A percentile compares a stretch with the other conserved stretches of the same genome.
These are phyloP conservation scores for Cercopithecus mona DNA, from an alignment of 2,113 vertebrate species.

Conservation along the genomic window DNA sequence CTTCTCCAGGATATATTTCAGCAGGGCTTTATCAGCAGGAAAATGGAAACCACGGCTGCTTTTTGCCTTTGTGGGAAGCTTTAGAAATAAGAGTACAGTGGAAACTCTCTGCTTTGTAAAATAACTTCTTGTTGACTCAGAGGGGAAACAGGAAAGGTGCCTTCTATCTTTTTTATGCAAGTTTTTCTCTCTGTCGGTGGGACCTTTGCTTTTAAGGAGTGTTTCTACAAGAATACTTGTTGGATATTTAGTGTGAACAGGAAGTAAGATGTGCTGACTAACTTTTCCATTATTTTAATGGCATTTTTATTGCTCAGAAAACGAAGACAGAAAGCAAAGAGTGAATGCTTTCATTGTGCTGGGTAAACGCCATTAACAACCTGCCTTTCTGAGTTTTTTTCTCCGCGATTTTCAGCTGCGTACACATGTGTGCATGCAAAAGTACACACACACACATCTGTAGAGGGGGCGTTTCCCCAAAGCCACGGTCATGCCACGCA, in stretches of 20 bases:
- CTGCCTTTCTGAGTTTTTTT: not conserved
- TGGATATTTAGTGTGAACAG: constrained; percentile 40
- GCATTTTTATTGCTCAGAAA: constrained; percentile 22
- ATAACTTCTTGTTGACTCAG: not conserved
- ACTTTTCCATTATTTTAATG: constrained; percentile 49
- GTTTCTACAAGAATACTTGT: not conserved
- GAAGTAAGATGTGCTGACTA: constrained; percentile 60
- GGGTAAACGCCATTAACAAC: not conserved
- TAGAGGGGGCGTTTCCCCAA: not conserved
- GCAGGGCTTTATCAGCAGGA: constrained; percentile 53
- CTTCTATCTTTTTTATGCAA: not conserved
- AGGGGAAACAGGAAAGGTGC: constrained; percentile 57
- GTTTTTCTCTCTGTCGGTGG: constrained; percentile 5
- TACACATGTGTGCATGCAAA: rapidly evolving
- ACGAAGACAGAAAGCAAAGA: not conserved
- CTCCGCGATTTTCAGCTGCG: not conserved
- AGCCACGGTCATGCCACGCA: not conserved
- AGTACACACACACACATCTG: too few relatives aligned
- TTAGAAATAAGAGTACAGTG: not conserved
- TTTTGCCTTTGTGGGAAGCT: not conserved
- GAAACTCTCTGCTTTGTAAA: not conserved
- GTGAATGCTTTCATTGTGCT: not conserved
- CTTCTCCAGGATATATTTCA: not conserved
- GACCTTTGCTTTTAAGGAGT: not conserved
- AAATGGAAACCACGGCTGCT: not conserved